Evolutionary conservation across 2,113 vertebrate genomes (phyloP).

Genomic region (Ctenomys sociabilis): DNA sequence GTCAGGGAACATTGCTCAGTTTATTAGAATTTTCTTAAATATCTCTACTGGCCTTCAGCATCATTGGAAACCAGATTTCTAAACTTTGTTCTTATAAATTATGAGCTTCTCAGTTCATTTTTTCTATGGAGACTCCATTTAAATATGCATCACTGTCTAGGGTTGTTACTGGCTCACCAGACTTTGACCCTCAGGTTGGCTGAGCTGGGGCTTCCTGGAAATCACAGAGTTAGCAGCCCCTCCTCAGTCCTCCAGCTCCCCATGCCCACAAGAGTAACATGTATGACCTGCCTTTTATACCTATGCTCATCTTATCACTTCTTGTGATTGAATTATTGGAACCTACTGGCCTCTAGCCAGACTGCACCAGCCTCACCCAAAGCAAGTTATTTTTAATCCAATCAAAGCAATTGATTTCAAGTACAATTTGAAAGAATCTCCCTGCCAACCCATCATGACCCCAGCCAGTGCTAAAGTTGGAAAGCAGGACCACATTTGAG

Average conservation of each 20-base stretch:
- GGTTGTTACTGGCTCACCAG: background rate
- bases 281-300: background rate
- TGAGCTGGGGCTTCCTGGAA: background rate
- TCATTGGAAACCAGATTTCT: background rate
- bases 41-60: background rate
- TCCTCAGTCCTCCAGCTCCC: background rate
- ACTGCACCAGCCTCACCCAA: background rate
- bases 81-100: slow-evolving; percentile 34
- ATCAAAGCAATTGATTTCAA: background rate
- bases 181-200: background rate
- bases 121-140: background rate
- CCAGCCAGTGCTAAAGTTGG: fast-evolving
- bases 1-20: background rate
- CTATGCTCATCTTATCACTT: background rate
- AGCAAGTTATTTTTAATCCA: background rate
- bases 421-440: background rate
- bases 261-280: fast-evolving
- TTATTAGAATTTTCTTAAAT: background rate
- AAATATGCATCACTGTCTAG: background rate
- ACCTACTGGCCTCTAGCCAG: background rate
- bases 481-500: background rate
- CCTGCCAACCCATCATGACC: background rate
- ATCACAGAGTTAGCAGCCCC: no score
- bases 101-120: background rate
- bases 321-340: background rate